These are phyloP conservation scores for Helarctos malayanus DNA, from an alignment of 2,797 vertebrate species.

Conservation along the genomic window DNA sequence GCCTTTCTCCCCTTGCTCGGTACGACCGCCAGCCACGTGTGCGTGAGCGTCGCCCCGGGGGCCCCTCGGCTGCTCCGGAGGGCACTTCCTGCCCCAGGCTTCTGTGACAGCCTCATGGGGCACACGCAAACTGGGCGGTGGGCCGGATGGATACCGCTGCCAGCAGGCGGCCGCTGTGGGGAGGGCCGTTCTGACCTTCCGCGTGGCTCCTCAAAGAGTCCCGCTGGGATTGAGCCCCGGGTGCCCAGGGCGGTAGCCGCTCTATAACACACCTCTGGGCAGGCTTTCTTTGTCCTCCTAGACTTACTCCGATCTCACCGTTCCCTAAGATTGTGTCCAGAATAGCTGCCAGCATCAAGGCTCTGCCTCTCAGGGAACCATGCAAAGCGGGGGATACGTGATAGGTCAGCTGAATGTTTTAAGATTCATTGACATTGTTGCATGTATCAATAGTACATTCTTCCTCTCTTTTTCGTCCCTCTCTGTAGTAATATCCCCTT, in stretches of 20 bases:
- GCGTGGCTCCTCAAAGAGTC: neutral
- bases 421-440: neutral
- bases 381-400: neutral
- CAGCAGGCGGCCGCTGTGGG: no score
- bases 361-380: neutral
- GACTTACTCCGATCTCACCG: neutral
- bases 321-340: neutral
- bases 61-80: neutral
- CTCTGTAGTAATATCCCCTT: neutral
- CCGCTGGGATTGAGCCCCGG: neutral
- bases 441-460: neutral
- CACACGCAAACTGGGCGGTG: neutral
- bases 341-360: neutral
- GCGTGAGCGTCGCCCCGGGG: no score
- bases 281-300: neutral
- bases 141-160: neutral
- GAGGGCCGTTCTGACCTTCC: neutral
- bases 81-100: neutral
- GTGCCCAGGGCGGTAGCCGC: neutral
- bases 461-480: neutral
- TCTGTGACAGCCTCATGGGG: neutral
- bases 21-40: neutral
- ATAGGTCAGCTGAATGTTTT: neutral
- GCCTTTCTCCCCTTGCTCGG: neutral
- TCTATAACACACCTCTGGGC: accelerated